A percentile compares a stretch with the other conserved stretches of the same genome.
These are phyloP conservation scores for Gandaritis pyraliata DNA, from an alignment of 2,888 invertebrate species.

Conservation along the genomic window DNA sequence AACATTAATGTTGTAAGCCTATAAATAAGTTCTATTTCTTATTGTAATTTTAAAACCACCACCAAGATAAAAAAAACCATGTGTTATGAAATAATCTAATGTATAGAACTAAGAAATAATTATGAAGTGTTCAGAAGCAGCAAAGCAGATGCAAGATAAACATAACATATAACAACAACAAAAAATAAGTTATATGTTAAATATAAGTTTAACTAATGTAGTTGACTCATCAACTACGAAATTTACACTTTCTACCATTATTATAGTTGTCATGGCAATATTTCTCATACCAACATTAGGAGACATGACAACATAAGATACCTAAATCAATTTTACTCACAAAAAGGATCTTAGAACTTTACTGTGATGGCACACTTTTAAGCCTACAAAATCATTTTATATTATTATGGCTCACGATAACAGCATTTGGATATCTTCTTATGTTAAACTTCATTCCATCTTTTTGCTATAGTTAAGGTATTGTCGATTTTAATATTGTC, in stretches of 20 bases:
- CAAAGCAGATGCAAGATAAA: neutral
- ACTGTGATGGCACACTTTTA: no score
- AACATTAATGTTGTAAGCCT: neutral
- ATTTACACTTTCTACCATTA: no score
- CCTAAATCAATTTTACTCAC: neutral
- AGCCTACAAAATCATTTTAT: no score
- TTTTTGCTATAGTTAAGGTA: slow-evolving; percentile 75
- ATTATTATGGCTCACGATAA: neutral
- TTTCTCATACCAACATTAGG: neutral
- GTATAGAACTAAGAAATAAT: no score
- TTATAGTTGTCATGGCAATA: neutral
- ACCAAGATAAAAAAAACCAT: neutral
- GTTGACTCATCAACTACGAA: no score
- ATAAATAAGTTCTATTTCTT: neutral
- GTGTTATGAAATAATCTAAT: neutral
- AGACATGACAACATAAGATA: neutral
- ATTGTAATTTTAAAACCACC: slow-evolving; percentile 9
- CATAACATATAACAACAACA: neutral
- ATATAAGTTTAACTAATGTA: no score
- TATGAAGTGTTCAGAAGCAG: neutral
- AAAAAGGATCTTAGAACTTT: no score
- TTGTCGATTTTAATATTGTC: slow-evolving; percentile 69
- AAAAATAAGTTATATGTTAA: no score
- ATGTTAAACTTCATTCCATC: neutral
- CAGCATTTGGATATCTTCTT: neutral